A percentile compares a stretch with the other conserved stretches of the same genome.
These are phyloP conservation scores for Hydrophis major DNA, from an alignment of 2,797 vertebrate species.

Conservation along the genomic window DNA sequence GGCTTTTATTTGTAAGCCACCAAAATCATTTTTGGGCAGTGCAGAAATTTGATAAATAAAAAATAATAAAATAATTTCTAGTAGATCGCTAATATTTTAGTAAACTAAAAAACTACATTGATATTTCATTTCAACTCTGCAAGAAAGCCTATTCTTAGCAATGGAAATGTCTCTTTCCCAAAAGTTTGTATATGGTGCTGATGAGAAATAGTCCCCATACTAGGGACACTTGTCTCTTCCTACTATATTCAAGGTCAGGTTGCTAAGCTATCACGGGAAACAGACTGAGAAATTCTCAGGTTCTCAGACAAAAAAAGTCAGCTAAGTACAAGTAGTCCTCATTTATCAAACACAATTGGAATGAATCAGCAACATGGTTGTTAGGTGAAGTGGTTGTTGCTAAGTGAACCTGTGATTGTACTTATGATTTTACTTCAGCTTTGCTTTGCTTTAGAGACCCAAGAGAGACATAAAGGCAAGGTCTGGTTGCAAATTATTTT, in stretches of 20 bases:
- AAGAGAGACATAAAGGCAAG: neutral
- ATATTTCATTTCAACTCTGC: neutral
- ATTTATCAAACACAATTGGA: neutral
- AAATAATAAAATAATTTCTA: neutral
- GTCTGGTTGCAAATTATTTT: neutral
- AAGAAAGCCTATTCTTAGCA: neutral
- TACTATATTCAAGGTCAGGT: neutral
- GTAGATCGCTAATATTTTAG: neutral
- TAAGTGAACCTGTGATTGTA: neutral
- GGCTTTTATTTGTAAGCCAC: neutral
- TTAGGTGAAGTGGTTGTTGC: neutral
- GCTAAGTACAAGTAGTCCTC: neutral
- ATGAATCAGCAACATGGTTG: neutral
- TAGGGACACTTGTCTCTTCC: neutral
- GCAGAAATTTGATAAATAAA: neutral
- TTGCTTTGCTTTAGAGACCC: neutral
- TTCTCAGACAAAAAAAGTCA: neutral
- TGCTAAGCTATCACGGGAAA: neutral
- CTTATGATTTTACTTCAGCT: neutral
- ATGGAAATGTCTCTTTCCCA: neutral
- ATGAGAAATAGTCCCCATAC: neutral
- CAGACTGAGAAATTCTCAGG: neutral
- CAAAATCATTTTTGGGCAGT: neutral
- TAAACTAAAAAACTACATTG: neutral
- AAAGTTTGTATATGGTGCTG: neutral